Evolutionary conservation across 2,113 vertebrate genomes (phyloP), one percentile per base, ranked within the genome.

Genomic region (Picathartes gymnocephalus): DNA sequence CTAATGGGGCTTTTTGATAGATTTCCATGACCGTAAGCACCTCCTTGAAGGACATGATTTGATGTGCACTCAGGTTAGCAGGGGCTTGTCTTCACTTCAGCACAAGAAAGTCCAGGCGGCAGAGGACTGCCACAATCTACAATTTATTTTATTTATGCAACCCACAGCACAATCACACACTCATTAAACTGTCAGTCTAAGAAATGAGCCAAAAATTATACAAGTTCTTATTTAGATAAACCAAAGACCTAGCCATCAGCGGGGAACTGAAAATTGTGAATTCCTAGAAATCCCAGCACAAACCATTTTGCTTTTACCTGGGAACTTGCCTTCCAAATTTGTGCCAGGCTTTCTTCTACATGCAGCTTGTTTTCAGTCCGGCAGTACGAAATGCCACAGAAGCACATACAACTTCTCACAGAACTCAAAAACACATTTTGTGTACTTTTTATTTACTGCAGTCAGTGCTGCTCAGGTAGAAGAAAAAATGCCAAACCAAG

Each of bases 401-500:
- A 72, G 39, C 15, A 39, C n/a, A 66, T 17, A 6, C 7, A 64
- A 19, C 31, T 65, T 93, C 70, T 69, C 69, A 64, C 15, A 37
- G 35, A 92, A 81, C 69, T 93, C 78, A 48, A 76, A 48, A 76
- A 10, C 1, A 19, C 74, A 31, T 60, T 81, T 74, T 45, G 45
- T 3, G 7, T 78, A 65, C 45, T 61, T 90, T 96, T 73, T 96
- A 85, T 88, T 93, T 51, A 64, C 50, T 82, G 45, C 12, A 82
- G 51, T 92, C 88, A 81, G 80, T 90, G 65, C 62, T 96, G 88
- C 81, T 94, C 64, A 96, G 86, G 87, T 71, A 90, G 95, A 92
- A 97, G 6, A 95, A 98, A 93, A 94, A 98, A 95, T 24, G 92
- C 89, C 97, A 98, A 97, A 97, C 81, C 98, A 98, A 97, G 96